These are phyloP conservation scores for Diabrotica balteata DNA, from an alignment of 2,888 invertebrate species.

Conservation along the genomic window DNA sequence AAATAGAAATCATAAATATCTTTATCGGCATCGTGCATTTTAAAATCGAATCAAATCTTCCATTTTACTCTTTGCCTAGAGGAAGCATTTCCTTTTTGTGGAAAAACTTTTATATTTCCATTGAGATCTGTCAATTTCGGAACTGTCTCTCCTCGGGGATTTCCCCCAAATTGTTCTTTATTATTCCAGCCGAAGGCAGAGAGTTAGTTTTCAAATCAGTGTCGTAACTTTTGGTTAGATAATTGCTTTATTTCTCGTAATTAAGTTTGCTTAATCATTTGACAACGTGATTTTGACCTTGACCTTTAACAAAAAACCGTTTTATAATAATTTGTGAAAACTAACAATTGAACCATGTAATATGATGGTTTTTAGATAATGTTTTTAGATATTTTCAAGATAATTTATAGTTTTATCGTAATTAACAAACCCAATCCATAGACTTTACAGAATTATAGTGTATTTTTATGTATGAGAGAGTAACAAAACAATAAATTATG, in stretches of 20 bases:
- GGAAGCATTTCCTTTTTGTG: slow-evolving; percentile 24
- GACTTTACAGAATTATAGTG: too few relatives aligned
- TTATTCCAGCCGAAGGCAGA: slow-evolving; percentile 24
- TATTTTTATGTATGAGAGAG: too few relatives aligned
- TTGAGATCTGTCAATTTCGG: slow-evolving; percentile 36
- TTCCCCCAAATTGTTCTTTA: slow-evolving; percentile 36
- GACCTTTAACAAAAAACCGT: too few relatives aligned
- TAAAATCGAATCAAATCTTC: slow-evolving; percentile 41
- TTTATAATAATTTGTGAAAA: too few relatives aligned
- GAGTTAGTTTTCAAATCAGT: slow-evolving; percentile 15
- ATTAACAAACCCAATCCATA: too few relatives aligned
- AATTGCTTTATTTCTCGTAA: too few relatives aligned
- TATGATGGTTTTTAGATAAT: background rate
- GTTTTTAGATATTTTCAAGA: too few relatives aligned
- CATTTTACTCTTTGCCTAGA: slow-evolving; percentile 33
- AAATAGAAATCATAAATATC: slow-evolving; percentile 41
- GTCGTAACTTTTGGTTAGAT: background rate
- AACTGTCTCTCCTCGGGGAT: slow-evolving; percentile 32
- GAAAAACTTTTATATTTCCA: slow-evolving; percentile 34
- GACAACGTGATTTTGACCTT: too few relatives aligned
- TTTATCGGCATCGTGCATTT: slow-evolving; percentile 36
- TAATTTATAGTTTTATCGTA: too few relatives aligned
- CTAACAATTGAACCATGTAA: background rate
- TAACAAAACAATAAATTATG: too few relatives aligned
- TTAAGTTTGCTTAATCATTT: too few relatives aligned